Percentiles rank a stretch among this genome's conserved stretches.
phyloP scores from a whole-genome alignment of 2,113 vertebrate genomes.

The Odontophorus gujanensis region DNA sequence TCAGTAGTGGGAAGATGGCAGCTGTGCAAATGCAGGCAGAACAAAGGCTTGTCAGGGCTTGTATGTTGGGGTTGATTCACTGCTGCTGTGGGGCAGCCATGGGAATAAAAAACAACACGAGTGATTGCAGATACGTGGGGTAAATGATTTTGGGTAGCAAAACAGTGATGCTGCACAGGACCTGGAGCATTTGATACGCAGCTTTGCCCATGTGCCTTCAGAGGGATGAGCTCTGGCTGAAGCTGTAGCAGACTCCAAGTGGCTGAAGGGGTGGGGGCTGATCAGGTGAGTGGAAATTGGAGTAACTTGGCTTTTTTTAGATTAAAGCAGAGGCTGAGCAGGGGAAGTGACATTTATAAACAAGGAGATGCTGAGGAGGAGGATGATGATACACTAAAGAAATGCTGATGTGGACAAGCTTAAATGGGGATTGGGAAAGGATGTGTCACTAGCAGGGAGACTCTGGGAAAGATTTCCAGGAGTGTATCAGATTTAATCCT shows the following conservation, averaged over 20 bases:
- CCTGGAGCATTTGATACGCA: rapidly evolving
- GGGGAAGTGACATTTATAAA: not conserved
- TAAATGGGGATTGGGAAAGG: not conserved
- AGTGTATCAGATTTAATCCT: not conserved
- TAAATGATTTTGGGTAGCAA: rapidly evolving
- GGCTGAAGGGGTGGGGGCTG: not conserved
- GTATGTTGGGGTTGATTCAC: rapidly evolving
- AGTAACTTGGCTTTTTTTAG: not conserved
- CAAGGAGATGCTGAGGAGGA: not conserved
- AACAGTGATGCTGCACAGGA: rapidly evolving
- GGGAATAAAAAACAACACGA: not conserved
- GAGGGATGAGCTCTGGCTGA: not conserved
- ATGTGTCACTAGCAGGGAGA: not conserved
- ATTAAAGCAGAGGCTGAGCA: not conserved
- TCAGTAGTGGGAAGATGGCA: not conserved
- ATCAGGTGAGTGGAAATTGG: rapidly evolving
- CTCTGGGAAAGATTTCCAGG: not conserved
- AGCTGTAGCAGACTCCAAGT: rapidly evolving
- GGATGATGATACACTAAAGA: not conserved
- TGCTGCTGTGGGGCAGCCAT: not conserved
- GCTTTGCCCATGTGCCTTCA: rapidly evolving
- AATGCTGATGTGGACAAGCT: not conserved
- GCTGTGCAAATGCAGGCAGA: not conserved
- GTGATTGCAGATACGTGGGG: rapidly evolving
- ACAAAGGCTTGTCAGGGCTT: not conserved